Conservation (phyloP, 2,888 invertebrate species). For the Diaphora mendica region DNA sequence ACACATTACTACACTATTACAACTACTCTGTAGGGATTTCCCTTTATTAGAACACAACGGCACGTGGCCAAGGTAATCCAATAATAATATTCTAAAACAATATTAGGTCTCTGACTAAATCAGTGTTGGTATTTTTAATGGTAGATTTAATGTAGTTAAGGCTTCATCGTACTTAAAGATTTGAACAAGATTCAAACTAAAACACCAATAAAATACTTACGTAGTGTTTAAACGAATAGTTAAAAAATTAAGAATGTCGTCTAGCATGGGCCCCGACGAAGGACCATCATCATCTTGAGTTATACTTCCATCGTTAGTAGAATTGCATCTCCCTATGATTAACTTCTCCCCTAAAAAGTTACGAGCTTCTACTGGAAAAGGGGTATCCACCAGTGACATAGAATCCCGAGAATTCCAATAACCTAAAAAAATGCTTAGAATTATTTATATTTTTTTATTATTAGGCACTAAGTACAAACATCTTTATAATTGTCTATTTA, state of each 20-base stretch:
- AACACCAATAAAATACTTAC: slow-evolving; percentile 58
- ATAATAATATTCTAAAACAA: not conserved
- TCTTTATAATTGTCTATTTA: not conserved
- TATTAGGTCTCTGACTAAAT: not conserved
- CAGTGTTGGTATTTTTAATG: not conserved
- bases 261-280: slow-evolving; percentile 78
- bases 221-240: slow-evolving; percentile 75
- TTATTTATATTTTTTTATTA: no score
- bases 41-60: not conserved
- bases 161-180: no score
- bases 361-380: slow-evolving; percentile 75
- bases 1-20: not conserved
- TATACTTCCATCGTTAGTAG: slow-evolving; percentile 67
- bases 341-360: slow-evolving; percentile 75
- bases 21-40: not conserved
- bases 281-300: slow-evolving; percentile 78
- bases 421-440: slow-evolving; percentile 53
- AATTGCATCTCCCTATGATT: slow-evolving; percentile 82
- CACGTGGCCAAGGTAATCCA: not conserved
- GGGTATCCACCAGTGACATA: slow-evolving; percentile 69
- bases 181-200: not conserved
- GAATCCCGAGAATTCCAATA: slow-evolving; percentile 66
- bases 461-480: not conserved
- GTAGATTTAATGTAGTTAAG: no score
- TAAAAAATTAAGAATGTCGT: slow-evolving; percentile 81